Evolutionary conservation across 2,888 invertebrate genomes (phyloP).

Genomic region (Stenodema calcarata): DNA sequence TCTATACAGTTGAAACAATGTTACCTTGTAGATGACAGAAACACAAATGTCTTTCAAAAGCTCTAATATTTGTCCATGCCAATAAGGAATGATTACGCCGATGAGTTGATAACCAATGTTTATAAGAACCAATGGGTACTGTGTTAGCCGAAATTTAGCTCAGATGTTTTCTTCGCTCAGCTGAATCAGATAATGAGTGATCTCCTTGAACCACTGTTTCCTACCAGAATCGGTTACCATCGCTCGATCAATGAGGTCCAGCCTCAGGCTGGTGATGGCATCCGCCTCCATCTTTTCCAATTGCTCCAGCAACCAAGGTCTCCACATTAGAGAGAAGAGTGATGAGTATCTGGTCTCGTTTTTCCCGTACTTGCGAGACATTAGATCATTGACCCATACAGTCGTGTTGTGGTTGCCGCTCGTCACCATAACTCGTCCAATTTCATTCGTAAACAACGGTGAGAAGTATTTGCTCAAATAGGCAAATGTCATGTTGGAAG

Average conservation of each 20-base stretch:
- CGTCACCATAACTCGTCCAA: constrained; percentile 16
- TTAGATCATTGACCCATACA: neutral
- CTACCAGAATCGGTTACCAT: neutral
- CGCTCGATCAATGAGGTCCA: neutral
- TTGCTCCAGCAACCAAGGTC: neutral
- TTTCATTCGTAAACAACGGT: neutral
- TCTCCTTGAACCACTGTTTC: neutral
- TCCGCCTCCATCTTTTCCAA: neutral
- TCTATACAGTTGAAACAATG: too few relatives aligned
- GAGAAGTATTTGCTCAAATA: neutral
- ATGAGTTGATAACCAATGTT: neutral
- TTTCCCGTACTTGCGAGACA: neutral
- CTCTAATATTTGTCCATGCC: too few relatives aligned
- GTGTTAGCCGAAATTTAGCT: neutral
- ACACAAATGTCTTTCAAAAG: too few relatives aligned
- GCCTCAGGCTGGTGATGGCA: neutral
- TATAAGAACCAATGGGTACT: neutral
- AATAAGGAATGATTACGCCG: too few relatives aligned
- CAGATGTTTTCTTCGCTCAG: neutral
- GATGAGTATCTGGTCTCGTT: neutral
- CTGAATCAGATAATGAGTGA: neutral
- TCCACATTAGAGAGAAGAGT: constrained; percentile 9
- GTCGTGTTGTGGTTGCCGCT: neutral
- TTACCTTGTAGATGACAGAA: too few relatives aligned
- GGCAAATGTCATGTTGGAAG: neutral